Percentiles rank a stretch among this genome's conserved stretches.
Conservation (phyloP, 2,797 vertebrate species). For the Rhincodon typus region DNA sequence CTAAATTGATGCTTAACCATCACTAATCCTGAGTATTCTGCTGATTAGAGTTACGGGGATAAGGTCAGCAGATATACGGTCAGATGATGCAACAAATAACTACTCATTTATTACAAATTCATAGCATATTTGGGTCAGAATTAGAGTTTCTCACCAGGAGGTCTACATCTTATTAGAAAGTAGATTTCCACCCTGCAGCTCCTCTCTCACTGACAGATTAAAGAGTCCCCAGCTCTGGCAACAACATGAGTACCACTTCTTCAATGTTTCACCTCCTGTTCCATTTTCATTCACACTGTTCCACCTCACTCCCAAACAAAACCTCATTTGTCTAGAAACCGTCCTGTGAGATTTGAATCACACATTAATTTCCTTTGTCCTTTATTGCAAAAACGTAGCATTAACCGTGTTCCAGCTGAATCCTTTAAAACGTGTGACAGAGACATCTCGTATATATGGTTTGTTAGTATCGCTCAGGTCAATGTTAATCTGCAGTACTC, state of each 20-base stretch:
- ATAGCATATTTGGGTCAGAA: not conserved
- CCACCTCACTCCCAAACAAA: not conserved
- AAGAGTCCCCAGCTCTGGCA: not conserved
- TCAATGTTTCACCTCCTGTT: not conserved
- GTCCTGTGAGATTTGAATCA: not conserved
- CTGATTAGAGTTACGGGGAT: not conserved
- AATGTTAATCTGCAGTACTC: not conserved
- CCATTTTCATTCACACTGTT: too few relatives aligned
- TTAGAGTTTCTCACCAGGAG: not conserved
- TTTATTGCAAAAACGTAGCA: not conserved
- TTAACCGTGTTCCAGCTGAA: not conserved
- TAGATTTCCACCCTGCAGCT: not conserved
- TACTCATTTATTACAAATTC: not conserved
- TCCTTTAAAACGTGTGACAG: not conserved
- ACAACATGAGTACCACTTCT: not conserved
- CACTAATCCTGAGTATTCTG: not conserved
- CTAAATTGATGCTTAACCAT: constrained; percentile 5
- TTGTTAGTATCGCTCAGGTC: not conserved
- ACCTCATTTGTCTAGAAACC: not conserved
- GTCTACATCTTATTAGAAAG: not conserved
- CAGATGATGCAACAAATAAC: constrained; percentile 8
- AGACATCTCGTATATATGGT: not conserved
- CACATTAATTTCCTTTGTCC: not conserved
- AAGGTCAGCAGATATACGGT: not conserved
- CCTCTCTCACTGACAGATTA: not conserved